phyloP scores from a whole-genome alignment of 1,140 invertebrate genomes.

The Hycleus phaleratus region DNA sequence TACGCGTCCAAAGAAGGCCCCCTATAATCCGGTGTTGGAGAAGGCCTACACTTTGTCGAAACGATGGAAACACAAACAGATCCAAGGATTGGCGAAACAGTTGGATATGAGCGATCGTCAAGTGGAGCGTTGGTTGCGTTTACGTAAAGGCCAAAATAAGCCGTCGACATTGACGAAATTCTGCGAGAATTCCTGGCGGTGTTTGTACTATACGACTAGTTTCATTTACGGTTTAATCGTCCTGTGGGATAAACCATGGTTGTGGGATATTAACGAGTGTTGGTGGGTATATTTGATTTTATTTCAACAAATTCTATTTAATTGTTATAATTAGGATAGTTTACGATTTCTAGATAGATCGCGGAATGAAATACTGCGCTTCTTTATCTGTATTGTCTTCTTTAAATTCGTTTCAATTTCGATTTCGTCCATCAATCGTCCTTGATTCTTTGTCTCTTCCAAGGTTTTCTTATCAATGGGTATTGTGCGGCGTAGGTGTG shows the following conservation, averaged over 20 bases:
- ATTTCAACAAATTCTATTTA: too few relatives aligned
- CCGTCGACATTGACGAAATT: constrained; percentile 87
- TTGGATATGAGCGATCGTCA: constrained; percentile 74
- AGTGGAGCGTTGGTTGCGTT: constrained; percentile 83
- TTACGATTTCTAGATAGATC: too few relatives aligned
- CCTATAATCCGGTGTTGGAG: constrained; percentile 61
- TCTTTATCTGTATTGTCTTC: background rate
- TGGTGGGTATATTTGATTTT: constrained; percentile 56
- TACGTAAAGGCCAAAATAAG: constrained; percentile 72
- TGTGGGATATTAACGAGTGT: constrained; percentile 88
- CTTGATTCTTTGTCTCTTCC: background rate
- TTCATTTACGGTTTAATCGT: constrained; percentile 73
- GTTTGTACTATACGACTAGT: constrained; percentile 75
- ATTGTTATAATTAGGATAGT: too few relatives aligned
- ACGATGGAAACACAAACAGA: constrained; percentile 68
- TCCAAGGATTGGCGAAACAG: constrained; percentile 73
- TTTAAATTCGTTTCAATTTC: background rate
- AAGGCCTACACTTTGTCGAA: constrained; percentile 57
- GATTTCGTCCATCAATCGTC: background rate
- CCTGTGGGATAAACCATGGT: constrained; percentile 89
- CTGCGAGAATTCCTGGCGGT: constrained; percentile 85
- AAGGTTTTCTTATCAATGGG: background rate
- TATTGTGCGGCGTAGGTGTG: constrained; percentile 5
- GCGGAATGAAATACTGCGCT: constrained; percentile 3
- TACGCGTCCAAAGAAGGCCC: constrained; percentile 63